Evolutionary conservation across 2,113 vertebrate genomes (phyloP).

Genomic region (Melanerpes aurifrons): DNA sequence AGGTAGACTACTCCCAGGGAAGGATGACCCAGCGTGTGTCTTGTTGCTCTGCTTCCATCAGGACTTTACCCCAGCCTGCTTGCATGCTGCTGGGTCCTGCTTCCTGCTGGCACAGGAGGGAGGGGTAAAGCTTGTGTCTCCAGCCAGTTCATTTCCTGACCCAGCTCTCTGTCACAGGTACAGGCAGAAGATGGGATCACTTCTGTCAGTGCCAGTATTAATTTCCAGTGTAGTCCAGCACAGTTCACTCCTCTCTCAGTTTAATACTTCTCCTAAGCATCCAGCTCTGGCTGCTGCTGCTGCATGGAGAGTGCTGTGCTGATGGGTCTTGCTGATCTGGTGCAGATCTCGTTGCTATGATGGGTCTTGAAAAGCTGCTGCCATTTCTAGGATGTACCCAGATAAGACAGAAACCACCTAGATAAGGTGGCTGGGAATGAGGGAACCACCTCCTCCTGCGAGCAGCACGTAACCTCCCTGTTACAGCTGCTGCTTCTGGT

Average conservation of each 20-base stretch:
- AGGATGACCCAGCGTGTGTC: background rate
- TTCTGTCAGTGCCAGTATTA: background rate
- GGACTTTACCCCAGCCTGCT: background rate
- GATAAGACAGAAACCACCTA: background rate
- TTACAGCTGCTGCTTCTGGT: background rate
- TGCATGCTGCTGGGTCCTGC: background rate
- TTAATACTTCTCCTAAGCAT: slow-evolving; percentile 5
- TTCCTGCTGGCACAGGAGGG: background rate
- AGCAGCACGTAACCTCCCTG: background rate
- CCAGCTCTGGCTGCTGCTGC: background rate
- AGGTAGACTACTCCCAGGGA: background rate
- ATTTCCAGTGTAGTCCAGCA: background rate
- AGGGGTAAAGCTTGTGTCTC: background rate
- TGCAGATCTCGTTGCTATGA: slow-evolving; percentile 1
- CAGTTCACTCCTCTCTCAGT: background rate
- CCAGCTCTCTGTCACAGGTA: background rate
- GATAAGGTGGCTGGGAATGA: background rate
- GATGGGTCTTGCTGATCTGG: slow-evolving; percentile 36
- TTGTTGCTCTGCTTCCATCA: background rate
- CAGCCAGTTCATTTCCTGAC: background rate
- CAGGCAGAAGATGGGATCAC: background rate
- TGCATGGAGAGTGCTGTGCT: background rate
- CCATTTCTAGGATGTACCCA: background rate
- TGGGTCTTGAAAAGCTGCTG: slow-evolving; percentile 9
- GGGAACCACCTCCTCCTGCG: background rate